Percentiles rank a stretch among this genome's conserved stretches.
These are phyloP conservation scores for Stratiomys singularior DNA, from an alignment of 2,888 invertebrate genomes.

Conservation along the genomic window DNA sequence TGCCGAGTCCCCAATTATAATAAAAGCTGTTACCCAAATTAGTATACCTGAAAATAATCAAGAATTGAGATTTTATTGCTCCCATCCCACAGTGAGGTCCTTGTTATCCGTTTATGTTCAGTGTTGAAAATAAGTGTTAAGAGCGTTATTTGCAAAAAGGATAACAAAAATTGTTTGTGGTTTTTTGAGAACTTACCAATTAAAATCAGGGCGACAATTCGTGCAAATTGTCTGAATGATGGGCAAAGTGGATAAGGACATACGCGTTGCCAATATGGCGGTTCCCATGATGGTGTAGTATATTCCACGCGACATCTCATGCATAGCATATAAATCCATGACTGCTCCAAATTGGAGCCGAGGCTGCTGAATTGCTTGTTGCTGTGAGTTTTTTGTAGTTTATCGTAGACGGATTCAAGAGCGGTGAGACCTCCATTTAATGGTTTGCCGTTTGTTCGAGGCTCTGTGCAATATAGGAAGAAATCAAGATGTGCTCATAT, in stretches of 20 bases:
- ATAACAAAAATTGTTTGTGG: neutral
- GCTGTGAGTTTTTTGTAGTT: slow-evolving; percentile 48
- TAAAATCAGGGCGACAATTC: slow-evolving; percentile 76
- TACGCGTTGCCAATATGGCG: slow-evolving; percentile 80
- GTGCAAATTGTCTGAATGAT: slow-evolving; percentile 84
- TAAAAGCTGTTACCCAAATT: slow-evolving; percentile 80
- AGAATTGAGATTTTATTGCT: neutral
- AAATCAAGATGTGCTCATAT: too few relatives aligned
- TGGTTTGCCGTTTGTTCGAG: slow-evolving; percentile 55
- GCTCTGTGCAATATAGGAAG: slow-evolving; percentile 58
- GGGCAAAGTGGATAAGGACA: slow-evolving; percentile 89
- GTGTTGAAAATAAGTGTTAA: neutral
- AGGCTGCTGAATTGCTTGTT: slow-evolving; percentile 34
- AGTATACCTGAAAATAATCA: slow-evolving; percentile 68
- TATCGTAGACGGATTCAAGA: slow-evolving; percentile 48
- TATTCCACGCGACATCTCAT: slow-evolving; percentile 82
- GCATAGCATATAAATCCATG: slow-evolving; percentile 87
- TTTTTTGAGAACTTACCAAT: slow-evolving; percentile 69
- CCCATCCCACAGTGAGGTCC: neutral
- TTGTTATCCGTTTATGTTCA: neutral
- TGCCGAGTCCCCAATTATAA: slow-evolving; percentile 80
- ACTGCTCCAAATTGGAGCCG: slow-evolving; percentile 64
- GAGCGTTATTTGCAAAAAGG: neutral
- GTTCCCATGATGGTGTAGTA: slow-evolving; percentile 82
- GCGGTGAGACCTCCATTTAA: slow-evolving; percentile 47